Percentiles rank a stretch among this genome's conserved stretches.
Evolutionary conservation across 2,797 vertebrate genomes (phyloP).

Genomic region (Ptychadena robeensis): DNA sequence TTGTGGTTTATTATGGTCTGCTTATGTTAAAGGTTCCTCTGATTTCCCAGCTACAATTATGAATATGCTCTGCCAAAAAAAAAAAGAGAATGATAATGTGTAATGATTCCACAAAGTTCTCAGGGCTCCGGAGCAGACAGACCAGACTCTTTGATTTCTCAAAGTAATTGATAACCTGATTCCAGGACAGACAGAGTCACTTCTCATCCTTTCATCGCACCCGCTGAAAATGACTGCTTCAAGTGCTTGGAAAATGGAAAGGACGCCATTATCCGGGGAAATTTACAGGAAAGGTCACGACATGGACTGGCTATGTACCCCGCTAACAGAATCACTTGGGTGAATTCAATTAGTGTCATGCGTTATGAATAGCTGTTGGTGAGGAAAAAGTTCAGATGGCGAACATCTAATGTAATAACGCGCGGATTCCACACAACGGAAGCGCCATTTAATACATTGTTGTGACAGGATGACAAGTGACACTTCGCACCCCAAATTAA

Average conservation of each 20-base stretch:
- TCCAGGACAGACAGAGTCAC: background rate
- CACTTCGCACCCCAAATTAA: background rate
- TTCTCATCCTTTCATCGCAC: constrained; percentile 32
- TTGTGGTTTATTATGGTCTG: background rate
- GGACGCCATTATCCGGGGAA: constrained; percentile 72
- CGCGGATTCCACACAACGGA: background rate
- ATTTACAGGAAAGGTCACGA: constrained; percentile 73
- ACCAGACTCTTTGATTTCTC: constrained; percentile 26
- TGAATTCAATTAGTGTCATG: constrained; percentile 62
- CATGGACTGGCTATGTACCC: constrained; percentile 69
- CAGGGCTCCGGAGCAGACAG: constrained; percentile 1
- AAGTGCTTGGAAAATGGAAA: constrained; percentile 66
- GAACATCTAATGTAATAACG: constrained; percentile 50
- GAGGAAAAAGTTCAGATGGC: constrained; percentile 41
- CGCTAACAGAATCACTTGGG: constrained; percentile 60
- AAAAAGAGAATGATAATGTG: background rate
- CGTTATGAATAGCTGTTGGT: constrained; percentile 64
- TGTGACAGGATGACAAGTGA: background rate
- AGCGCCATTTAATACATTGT: background rate
- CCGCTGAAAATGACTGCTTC: constrained; percentile 65
- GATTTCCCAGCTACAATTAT: background rate
- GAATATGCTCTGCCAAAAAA: background rate
- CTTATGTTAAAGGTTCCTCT: background rate
- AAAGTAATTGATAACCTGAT: constrained; percentile 17
- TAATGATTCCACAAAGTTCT: background rate